Evolutionary conservation across 2,888 invertebrate genomes (phyloP).

Genomic region (Arenicola marina): DNA sequence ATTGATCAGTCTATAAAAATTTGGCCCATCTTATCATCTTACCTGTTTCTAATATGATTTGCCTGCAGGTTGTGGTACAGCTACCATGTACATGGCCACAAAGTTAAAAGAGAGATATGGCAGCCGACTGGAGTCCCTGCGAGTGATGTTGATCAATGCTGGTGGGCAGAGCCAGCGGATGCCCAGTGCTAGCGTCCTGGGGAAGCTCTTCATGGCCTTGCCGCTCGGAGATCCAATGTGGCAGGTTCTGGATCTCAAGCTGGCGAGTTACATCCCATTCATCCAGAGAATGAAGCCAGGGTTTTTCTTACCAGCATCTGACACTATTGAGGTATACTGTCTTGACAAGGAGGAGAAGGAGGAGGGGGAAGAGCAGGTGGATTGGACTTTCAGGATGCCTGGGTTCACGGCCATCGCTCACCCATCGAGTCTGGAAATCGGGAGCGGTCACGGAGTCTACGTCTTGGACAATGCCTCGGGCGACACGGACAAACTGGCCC

Average conservation of each 20-base stretch:
- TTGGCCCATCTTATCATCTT: not conserved
- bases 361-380: conserved; percentile 15
- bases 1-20: not conserved
- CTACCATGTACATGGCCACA: conserved; percentile 57
- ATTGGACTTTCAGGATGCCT: conserved; percentile 40
- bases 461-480: conserved; percentile 44
- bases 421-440: conserved; percentile 60
- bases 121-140: conserved; percentile 41
- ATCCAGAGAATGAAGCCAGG: conserved; percentile 58
- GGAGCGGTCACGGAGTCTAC: conserved; percentile 63
- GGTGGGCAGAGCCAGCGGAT: conserved; percentile 64
- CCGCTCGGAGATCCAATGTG: conserved; percentile 44
- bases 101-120: conserved; percentile 48
- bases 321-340: conserved; percentile 61
- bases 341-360: conserved; percentile 37
- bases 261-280: conserved; percentile 62
- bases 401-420: conserved; percentile 64
- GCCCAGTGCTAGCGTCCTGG: conserved; percentile 62
- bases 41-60: not conserved
- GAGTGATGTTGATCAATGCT: conserved; percentile 61
- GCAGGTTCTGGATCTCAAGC: conserved; percentile 60
- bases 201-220: conserved; percentile 62
- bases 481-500: conserved; percentile 23
- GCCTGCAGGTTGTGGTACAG: conserved; percentile 62
- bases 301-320: conserved; percentile 61